Evolutionary conservation across 1,140 invertebrate species (phyloP).

Genomic region (Elysia chlorotica): DNA sequence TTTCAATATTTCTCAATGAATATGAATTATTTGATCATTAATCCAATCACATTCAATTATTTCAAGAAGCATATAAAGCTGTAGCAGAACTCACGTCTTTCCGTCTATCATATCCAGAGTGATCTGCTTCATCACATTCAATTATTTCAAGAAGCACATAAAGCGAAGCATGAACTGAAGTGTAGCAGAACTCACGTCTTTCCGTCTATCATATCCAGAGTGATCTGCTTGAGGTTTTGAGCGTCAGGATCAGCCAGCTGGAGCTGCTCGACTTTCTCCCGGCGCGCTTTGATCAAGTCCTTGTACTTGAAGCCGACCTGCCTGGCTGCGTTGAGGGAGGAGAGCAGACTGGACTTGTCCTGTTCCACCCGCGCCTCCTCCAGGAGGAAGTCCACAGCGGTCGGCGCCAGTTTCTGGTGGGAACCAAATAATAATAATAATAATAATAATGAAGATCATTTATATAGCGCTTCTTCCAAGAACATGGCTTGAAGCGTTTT

Average conservation of each 20-base stretch:
- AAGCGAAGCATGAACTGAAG: no score
- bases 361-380: background rate
- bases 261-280: background rate
- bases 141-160: no score
- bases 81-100: slow-evolving; percentile 10
- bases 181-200: slow-evolving; percentile 12
- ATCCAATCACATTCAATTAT: no score
- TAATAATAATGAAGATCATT: background rate
- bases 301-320: slow-evolving; percentile 21
- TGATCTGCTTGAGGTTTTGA: background rate
- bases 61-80: no score
- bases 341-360: slow-evolving; percentile 5
- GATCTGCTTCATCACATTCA: no score
- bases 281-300: background rate
- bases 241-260: slow-evolving; percentile 5
- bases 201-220: slow-evolving; percentile 24
- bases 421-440: background rate
- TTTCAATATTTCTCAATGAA: background rate
- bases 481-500: background rate
- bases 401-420: slow-evolving; percentile 2
- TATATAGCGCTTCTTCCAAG: background rate
- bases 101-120: slow-evolving; percentile 24
- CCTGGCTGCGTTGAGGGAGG: slow-evolving; percentile 5
- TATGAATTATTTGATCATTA: no score
- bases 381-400: slow-evolving; percentile 6